Evolutionary conservation across 2,797 vertebrate species (phyloP).

Genomic region (Halcyon smyrnensis): DNA sequence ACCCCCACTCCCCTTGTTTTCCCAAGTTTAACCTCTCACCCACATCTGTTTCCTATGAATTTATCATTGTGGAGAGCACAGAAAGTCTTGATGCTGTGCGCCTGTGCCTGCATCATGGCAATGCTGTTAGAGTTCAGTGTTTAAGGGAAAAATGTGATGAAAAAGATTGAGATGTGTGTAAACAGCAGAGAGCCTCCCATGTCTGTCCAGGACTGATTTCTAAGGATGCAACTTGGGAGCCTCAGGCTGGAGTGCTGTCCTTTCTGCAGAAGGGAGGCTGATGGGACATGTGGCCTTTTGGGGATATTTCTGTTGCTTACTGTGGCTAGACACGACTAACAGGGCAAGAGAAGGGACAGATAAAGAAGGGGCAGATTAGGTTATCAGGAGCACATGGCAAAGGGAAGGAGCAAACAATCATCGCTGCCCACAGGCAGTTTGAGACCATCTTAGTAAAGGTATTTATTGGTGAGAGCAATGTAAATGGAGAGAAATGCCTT

Average conservation of each 20-base stretch:
- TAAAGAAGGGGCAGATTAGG: background rate
- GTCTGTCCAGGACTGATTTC: background rate
- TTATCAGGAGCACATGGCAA: background rate
- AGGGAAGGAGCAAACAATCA: background rate
- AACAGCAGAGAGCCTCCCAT: background rate
- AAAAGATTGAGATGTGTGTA: background rate
- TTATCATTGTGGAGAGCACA: background rate
- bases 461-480: background rate
- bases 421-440: rapidly evolving
- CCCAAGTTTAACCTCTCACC: constrained; percentile 69
- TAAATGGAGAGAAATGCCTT: background rate
- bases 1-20: background rate
- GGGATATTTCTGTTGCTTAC: background rate
- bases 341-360: background rate
- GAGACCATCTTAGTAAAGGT: background rate
- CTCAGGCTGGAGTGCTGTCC: background rate
- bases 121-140: background rate
- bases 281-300: background rate
- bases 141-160: background rate
- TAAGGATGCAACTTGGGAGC: background rate
- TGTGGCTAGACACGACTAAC: background rate
- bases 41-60: constrained; percentile 71
- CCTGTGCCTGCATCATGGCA: background rate
- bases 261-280: background rate
- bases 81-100: background rate